Base-by-base conservation (phyloP, 2,888 invertebrate species). In the Acronicta aceris region DNA sequence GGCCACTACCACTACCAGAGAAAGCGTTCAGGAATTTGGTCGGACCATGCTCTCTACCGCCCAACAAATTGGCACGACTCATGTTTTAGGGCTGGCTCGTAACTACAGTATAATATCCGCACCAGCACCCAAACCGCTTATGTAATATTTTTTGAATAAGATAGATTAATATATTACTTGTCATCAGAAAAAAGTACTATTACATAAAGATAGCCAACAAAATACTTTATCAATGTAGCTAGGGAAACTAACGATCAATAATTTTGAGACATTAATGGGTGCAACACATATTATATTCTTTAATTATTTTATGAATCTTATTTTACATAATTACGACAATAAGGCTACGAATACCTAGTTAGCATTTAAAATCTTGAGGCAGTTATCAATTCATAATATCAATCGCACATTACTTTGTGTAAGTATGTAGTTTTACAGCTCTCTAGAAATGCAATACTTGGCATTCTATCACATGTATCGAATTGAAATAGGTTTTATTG, bases 11-110 rank as follows among this genome's bases (percentile, higher is more conserved):
- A 81, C 82, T 71, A 81, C 82, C 87, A 89, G 94, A 92, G 94
- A 94, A 94, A 94, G 94, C 93, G 93, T 85, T 89, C 83, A 93
- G 93, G 94, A 93, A 94, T 94, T 93, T 89, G 91, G 89, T 85
- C 89, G 83, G 79, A 84, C 84, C 85, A 83, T 83, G 81, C 79
- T 80, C 85, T 77, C 79, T 82, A 80, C 81, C 74, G 72, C 75
- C 73, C 76, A 77, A 74, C 77, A 71, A 80, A 80, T 78, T 74
- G 73, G 76, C 71, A 71, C 67, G 71, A 75, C 67, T 66, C 70
- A 71, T 74, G 59, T 66, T 76, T 76, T 78, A 75, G 76, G 76
- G 76, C 67, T 76, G 70, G 66, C 64, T 61, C 65, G 47, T 49
- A 40, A 46, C 49, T 27, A 17, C 50, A 16, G 15, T 42, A 27